phyloP scores from a whole-genome alignment of 2,888 invertebrate species.

The Ectobius pallidus region DNA sequence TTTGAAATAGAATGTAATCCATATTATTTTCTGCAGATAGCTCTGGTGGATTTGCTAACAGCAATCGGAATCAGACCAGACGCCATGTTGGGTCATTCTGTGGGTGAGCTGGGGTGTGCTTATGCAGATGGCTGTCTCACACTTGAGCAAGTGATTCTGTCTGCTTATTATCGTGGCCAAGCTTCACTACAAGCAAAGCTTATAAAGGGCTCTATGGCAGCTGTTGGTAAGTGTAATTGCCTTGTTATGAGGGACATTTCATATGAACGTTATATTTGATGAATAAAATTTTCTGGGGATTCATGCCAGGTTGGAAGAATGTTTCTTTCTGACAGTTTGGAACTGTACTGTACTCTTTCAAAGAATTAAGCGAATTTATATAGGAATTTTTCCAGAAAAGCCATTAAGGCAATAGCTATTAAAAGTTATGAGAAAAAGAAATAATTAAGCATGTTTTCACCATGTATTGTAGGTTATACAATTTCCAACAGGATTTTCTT shows the following conservation, averaged over 20 bases:
- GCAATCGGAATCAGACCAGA: constrained; percentile 69
- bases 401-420: no score
- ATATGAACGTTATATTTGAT: neutral
- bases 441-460: no score
- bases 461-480: no score
- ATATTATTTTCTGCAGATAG: constrained; percentile 71
- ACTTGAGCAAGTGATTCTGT: constrained; percentile 64
- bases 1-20: no score
- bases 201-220: constrained; percentile 86
- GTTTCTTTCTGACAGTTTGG: neutral
- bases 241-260: neutral
- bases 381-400: neutral
- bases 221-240: constrained; percentile 66
- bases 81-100: constrained; percentile 74
- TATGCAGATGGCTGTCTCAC: constrained; percentile 69
- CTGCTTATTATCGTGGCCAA: constrained; percentile 71
- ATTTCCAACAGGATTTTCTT: no score
- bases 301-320: neutral
- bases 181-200: constrained; percentile 73
- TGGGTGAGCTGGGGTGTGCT: constrained; percentile 68
- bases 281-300: neutral
- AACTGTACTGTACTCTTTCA: neutral
- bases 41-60: constrained; percentile 66
- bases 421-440: no score
- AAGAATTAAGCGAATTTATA: neutral